Base-by-base conservation (phyloP, 2,797 vertebrate genomes). In the Hoplostethus atlanticus region DNA sequence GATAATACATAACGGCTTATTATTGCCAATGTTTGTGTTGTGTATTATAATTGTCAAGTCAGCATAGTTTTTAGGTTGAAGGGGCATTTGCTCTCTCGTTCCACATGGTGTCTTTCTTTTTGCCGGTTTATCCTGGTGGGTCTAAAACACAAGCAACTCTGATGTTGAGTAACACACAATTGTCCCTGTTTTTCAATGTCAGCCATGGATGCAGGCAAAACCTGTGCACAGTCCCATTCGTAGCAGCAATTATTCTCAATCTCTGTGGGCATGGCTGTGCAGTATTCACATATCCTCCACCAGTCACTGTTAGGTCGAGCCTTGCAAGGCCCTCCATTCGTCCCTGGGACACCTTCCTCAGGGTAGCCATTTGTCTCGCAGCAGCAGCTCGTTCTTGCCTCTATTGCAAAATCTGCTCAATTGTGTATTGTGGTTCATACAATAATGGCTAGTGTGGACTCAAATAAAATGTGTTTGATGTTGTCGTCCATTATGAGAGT, bases 171-270 rank as follows among this genome's bases (percentile, higher is more conserved):
- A 40, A 16, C 77, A 84, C 69, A 68, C 58, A 54, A 76, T 72
- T 74, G 86, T 87, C 69, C 73, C 54, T 67, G 69, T 69, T 80
- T 52, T 57, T 69, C 36, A 9, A 65, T 82, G 79, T 77, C 68
- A 65, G 69, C 71, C 38, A 62, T 56, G 58, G 62, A 85, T 73
- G 84, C 57, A 68, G 74, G 78, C 65, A 78, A 62, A 80, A 81
- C 55, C 58, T 64, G 68, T 68, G 46, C 55, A 76, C 40, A 90
- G 57, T 75, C 76, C 76, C 81, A 84, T 85, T 89, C 84, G 78
- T 84, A 87, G 72, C 81, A 76, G 73, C 67, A 75, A 42, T 53
- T 68, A 79, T 73, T 84, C 85, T 79, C 82, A 88, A 79, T 86
- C 86, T 90, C 87, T 61, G 75, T 70, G 78, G 86, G 81, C 83